These are phyloP conservation scores for Lagria hirta DNA, from an alignment of 2,888 invertebrate genomes.

Conservation along the genomic window DNA sequence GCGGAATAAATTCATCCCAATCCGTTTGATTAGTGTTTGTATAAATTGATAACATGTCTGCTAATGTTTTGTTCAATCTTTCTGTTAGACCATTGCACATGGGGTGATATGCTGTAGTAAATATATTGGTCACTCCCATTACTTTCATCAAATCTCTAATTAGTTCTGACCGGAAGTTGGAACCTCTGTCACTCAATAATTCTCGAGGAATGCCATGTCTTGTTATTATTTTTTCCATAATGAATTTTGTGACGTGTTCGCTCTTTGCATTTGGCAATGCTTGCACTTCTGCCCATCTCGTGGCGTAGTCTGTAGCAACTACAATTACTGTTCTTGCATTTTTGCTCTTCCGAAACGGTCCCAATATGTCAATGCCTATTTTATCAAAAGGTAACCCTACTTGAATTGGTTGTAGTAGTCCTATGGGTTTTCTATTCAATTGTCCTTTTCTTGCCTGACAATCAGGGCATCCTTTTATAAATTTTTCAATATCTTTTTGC, in stretches of 20 bases:
- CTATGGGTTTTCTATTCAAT: constrained; percentile 2
- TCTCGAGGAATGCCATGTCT: constrained; percentile 22
- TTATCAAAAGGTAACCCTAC: too few species aligned
- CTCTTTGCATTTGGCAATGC: constrained; percentile 30
- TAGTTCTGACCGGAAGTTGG: constrained; percentile 30
- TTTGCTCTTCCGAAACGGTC: too few species aligned
- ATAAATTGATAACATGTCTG: constrained; percentile 27
- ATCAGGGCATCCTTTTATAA: background rate
- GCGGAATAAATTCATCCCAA: constrained; percentile 22
- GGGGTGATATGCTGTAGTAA: constrained; percentile 27
- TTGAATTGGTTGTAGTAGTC: too few species aligned
- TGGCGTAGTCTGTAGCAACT: constrained; percentile 36
- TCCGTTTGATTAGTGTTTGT: constrained; percentile 26
- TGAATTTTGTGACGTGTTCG: constrained; percentile 25
- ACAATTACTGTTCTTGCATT: constrained; percentile 32
- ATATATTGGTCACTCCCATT: constrained; percentile 28
- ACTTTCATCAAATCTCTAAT: constrained; percentile 29
- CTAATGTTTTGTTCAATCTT: constrained; percentile 34
- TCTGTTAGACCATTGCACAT: constrained; percentile 30
- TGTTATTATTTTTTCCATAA: constrained; percentile 24
- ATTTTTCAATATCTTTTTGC: constrained; percentile 4
- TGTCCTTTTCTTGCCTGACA: constrained; percentile 6
- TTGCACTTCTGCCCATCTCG: constrained; percentile 31
- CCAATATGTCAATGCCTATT: too few species aligned
- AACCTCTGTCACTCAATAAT: constrained; percentile 25